These are phyloP conservation scores for Balearica regulorum DNA, from an alignment of 2,797 vertebrate genomes.

Conservation along the genomic window DNA sequence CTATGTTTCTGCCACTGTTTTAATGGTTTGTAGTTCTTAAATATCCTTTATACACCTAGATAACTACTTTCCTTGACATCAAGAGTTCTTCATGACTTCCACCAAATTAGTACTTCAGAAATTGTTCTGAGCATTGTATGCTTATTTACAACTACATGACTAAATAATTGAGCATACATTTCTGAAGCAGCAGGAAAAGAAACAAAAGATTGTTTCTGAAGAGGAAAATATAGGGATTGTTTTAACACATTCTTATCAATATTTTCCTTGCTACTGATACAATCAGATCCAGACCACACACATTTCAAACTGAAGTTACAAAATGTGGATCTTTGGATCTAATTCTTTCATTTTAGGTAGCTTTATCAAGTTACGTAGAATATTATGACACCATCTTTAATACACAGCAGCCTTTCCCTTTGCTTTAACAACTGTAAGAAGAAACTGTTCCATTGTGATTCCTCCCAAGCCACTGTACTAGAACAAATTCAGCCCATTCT, in stretches of 20 bases:
- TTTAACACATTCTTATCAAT: not conserved
- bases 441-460: slow-evolving; percentile 50
- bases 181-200: not conserved
- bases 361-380: slow-evolving; percentile 26
- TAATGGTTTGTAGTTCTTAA: not conserved
- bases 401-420: slow-evolving; percentile 8
- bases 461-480: slow-evolving; percentile 64
- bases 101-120: not conserved
- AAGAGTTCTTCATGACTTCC: not conserved
- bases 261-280: not conserved
- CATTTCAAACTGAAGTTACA: slow-evolving; percentile 19
- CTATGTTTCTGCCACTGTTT: not conserved
- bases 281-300: not conserved
- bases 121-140: not conserved
- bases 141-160: not conserved
- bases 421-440: slow-evolving; percentile 50
- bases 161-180: not conserved
- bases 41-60: not conserved
- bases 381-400: not conserved
- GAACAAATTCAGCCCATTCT: slow-evolving; percentile 71
- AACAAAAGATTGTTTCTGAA: not conserved
- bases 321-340: not conserved
- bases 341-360: slow-evolving; percentile 13
- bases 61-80: not conserved
- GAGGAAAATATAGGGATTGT: not conserved